A percentile compares a stretch with the other conserved stretches of the same genome.
phyloP scores from a whole-genome alignment of 2,113 vertebrate species.

The Colossoma macropomum region DNA sequence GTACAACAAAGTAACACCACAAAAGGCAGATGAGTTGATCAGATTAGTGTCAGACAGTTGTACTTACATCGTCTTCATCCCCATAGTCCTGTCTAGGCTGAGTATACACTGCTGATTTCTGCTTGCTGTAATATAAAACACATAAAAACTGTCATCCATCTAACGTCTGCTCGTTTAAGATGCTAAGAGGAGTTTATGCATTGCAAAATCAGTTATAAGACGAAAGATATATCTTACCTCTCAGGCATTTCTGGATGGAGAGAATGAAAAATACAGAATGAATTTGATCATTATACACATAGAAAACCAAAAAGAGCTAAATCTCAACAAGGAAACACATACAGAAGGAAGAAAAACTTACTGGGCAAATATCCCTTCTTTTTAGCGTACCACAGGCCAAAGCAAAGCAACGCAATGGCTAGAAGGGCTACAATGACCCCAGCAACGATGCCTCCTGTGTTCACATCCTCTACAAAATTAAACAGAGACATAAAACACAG shows the following conservation, averaged over 20 bases:
- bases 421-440: constrained; percentile 75
- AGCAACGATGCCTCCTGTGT: constrained; percentile 77
- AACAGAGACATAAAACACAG: not conserved
- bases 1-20: not conserved
- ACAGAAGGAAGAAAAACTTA: constrained; percentile 68
- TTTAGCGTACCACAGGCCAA: constrained; percentile 82
- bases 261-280: not conserved
- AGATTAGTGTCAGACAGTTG: not conserved
- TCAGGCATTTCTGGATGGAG: constrained; percentile 69
- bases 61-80: constrained; percentile 73
- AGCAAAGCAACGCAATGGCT: constrained; percentile 65
- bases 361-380: constrained; percentile 87
- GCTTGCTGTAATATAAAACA: constrained; percentile 60
- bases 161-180: no score
- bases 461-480: constrained; percentile 69
- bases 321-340: not conserved
- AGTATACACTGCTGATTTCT: constrained; percentile 66
- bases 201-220: not conserved
- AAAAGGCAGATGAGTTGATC: not conserved
- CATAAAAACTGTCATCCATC: not conserved
- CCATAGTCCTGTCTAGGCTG: constrained; percentile 60
- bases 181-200: not conserved
- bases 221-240: constrained; percentile 65
- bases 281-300: not conserved
- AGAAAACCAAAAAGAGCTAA: not conserved